Conservation (phyloP, 2,113 vertebrate species). For the Saiga tatarica region DNA sequence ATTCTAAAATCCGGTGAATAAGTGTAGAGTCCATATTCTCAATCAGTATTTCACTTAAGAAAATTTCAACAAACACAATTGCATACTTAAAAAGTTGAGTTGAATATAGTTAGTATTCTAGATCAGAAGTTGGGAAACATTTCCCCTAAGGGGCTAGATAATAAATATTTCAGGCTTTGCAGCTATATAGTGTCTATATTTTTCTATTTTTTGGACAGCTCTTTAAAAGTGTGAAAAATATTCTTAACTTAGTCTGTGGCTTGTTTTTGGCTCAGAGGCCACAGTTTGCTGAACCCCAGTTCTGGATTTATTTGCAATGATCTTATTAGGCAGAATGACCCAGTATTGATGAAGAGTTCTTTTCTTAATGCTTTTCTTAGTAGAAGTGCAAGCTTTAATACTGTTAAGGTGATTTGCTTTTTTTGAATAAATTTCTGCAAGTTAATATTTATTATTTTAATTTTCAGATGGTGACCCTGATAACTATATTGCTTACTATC, state of each 20-base stretch:
- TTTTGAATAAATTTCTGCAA: slow-evolving; percentile 14
- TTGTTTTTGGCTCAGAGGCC: background rate
- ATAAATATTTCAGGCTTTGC: background rate
- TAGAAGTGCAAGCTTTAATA: background rate
- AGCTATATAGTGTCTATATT: background rate
- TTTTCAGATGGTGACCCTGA: slow-evolving; percentile 94
- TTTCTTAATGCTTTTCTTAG: background rate
- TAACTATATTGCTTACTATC: slow-evolving; percentile 97
- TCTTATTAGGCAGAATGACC: background rate
- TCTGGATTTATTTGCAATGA: background rate
- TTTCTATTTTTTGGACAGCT: background rate
- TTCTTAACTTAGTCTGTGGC: background rate
- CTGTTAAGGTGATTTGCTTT: background rate
- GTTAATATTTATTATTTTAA: slow-evolving; percentile 63
- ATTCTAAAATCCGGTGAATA: background rate
- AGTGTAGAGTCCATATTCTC: background rate
- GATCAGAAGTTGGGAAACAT: background rate
- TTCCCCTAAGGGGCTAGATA: background rate
- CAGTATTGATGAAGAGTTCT: background rate
- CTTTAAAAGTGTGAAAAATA: background rate
- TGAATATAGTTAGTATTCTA: slow-evolving; percentile 9
- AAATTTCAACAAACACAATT: background rate
- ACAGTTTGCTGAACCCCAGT: background rate
- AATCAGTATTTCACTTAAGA: slow-evolving; percentile 17
- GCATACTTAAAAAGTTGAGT: background rate